A percentile compares a stretch with the other conserved stretches of the same genome.
phyloP scores from a whole-genome alignment of 2,113 vertebrate genomes.

The Azemiops feae region DNA sequence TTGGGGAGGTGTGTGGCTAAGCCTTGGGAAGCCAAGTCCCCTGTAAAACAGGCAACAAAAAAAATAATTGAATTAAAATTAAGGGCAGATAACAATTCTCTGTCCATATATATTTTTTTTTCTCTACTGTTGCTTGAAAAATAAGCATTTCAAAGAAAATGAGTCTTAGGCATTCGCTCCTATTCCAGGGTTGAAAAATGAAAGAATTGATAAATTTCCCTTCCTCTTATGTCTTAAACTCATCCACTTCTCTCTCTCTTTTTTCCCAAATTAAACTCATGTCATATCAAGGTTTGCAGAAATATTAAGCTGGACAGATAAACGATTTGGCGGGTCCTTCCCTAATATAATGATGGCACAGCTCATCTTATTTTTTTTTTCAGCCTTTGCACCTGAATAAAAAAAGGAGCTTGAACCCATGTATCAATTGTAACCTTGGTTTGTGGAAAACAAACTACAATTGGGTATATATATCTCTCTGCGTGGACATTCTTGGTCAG shows the following conservation, averaged over 20 bases:
- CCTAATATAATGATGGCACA: neutral
- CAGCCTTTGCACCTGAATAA: neutral
- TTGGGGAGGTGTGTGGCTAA: neutral
- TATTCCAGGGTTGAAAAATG: neutral
- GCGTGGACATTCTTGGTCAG: conserved; percentile 51
- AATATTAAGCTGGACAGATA: neutral
- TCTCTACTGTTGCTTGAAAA: neutral
- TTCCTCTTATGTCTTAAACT: neutral
- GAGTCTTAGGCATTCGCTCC: neutral
- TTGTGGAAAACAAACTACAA: neutral
- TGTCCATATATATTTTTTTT: neutral
- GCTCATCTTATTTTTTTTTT: neutral
- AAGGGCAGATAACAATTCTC: neutral
- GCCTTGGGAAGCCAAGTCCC: neutral
- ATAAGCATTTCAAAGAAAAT: neutral
- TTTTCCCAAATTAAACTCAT: neutral
- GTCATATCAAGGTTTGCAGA: neutral
- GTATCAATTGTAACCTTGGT: neutral
- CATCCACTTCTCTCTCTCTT: neutral
- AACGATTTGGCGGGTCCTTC: neutral
- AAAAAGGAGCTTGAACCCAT: neutral
- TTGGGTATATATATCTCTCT: neutral
- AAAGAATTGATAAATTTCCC: neutral
- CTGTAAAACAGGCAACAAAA: neutral
- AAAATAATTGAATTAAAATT: neutral